Percentiles rank a stretch among this genome's conserved stretches.
Conservation (phyloP, 2,888 invertebrate species). For the Rhingia campestris region DNA sequence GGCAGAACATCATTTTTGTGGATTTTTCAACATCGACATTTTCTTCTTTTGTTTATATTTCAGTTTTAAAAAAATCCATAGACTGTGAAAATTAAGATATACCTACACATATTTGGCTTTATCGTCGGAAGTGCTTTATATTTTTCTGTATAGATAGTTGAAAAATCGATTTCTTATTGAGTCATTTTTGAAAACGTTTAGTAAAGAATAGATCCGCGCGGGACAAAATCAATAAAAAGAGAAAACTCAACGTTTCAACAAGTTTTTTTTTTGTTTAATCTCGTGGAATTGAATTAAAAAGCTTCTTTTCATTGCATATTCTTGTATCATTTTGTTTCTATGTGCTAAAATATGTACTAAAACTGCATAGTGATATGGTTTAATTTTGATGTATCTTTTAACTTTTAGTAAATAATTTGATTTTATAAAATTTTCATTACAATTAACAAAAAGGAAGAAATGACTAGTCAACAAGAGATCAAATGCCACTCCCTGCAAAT, state of each 20-base stretch:
- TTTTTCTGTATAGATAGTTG: background rate
- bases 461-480: background rate
- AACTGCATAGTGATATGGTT: background rate
- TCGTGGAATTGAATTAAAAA: conserved; percentile 9
- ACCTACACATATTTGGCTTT: background rate
- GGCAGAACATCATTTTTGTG: conserved; percentile 16
- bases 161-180: conserved; percentile 14
- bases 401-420: background rate
- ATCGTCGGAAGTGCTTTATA: conserved; percentile 3
- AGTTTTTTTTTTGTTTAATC: conserved; percentile 54
- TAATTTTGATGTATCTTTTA: conserved; percentile 1
- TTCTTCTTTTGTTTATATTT: too few species aligned
- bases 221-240: conserved; percentile 47
- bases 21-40: background rate
- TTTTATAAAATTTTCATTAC: background rate
- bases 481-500: conserved; percentile 53
- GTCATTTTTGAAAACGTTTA: conserved; percentile 11
- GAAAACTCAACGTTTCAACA: conserved; percentile 51
- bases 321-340: conserved; percentile 15
- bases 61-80: background rate
- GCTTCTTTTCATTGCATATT: conserved; percentile 13
- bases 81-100: conserved; percentile 2
- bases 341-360: conserved; percentile 9
- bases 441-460: background rate
- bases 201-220: conserved; percentile 14